Base-by-base conservation (phyloP, 2,113 vertebrate genomes). In the Elanus axillaris region DNA sequence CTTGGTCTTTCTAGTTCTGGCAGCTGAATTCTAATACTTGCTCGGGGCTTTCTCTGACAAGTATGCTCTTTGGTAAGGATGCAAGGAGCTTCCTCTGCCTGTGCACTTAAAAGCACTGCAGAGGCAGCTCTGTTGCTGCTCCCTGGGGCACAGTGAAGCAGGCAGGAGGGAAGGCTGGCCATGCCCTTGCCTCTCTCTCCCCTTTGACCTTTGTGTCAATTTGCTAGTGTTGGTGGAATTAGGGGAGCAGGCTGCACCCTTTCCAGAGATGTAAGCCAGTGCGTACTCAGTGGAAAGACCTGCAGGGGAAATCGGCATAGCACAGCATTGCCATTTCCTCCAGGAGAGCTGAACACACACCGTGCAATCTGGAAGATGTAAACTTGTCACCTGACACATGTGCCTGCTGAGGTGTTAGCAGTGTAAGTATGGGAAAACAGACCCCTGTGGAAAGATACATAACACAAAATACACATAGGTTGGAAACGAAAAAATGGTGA, bases 1-100 rank as follows among this genome's bases (percentile, higher is more conserved):
- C 95, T 95, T 95, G 94, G 93, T 93, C 86, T 89, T 96, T 95
- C 94, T 96, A 88, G 89, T 96, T 95, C 91, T 97, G 91, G 95
- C 91, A 94, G 83, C 89, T 93, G 94, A 95, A 95, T 95, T 79
- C 91, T 95, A 89, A 93, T 95, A 85, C 66, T 95, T 52, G 74
- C 96, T 94, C 0, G 8, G 94, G 86, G 94, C 94, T 95, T 75
- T 93, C 83, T 93, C 80, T 94, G 89, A 88, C 89, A 79, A 88
- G 77, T 38, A 3, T 7, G 7, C 66, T 93, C 91, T 73, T 76
- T 79, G 84, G 93, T 69, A 3, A 50, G 73, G 83, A 79, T 60
- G 53, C 21, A 36, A 32, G 73, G 87, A 89, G 31, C 83, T 80
- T 78, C 76, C 83, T 55, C 79, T 72, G 72, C 52, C 76, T 89